Percentiles rank a stretch among this genome's conserved stretches.
These are phyloP conservation scores for Peucedramus taeniatus DNA, from an alignment of 2,113 vertebrate genomes.

Conservation along the genomic window DNA sequence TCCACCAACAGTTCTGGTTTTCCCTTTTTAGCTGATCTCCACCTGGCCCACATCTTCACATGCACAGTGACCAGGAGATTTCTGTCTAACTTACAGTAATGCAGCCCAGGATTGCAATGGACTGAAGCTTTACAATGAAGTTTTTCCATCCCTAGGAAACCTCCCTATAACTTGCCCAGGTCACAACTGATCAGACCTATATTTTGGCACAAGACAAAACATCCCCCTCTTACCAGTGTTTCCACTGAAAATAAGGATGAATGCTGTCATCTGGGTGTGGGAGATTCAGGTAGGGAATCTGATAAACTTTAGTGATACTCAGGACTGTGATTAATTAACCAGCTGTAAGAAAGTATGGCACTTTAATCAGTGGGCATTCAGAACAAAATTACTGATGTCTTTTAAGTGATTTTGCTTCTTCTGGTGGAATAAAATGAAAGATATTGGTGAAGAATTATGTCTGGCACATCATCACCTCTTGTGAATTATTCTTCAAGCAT, in stretches of 20 bases:
- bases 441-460: neutral
- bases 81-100: neutral
- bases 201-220: neutral
- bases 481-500: neutral
- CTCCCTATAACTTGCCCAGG: neutral
- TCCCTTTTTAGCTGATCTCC: neutral
- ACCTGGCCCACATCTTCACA: neutral
- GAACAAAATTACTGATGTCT: neutral
- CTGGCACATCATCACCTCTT: neutral
- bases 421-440: neutral
- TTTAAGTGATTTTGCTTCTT: neutral
- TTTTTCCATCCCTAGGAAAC: neutral
- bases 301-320: neutral
- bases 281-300: neutral
- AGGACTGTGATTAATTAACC: neutral
- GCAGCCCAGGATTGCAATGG: neutral
- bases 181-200: neutral
- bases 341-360: neutral
- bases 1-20: neutral
- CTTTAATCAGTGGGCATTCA: neutral
- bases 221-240: neutral
- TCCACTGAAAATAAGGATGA: neutral
- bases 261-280: neutral
- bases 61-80: neutral
- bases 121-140: neutral